phyloP scores from a whole-genome alignment of 1,140 invertebrate species.

The Drosophila burlai region DNA sequence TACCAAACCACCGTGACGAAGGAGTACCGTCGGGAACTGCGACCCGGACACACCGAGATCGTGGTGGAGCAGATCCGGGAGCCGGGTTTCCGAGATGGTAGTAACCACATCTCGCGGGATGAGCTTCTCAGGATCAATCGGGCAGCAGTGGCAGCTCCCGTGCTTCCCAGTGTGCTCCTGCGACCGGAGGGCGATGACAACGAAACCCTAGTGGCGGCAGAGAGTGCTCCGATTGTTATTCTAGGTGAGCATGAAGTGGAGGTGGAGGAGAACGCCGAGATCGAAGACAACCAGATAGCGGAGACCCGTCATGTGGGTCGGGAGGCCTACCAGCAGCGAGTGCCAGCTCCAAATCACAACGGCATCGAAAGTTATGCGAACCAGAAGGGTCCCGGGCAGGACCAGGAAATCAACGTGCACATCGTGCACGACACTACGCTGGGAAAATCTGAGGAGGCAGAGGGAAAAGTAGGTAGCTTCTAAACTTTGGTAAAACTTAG shows the following conservation, averaged over 20 bases:
- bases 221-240: slow-evolving; percentile 76
- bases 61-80: slow-evolving; percentile 71
- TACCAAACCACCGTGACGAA: slow-evolving; percentile 73
- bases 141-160: slow-evolving; percentile 68
- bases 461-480: neutral
- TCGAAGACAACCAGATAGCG: slow-evolving; percentile 78
- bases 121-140: slow-evolving; percentile 76
- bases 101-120: slow-evolving; percentile 68
- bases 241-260: slow-evolving; percentile 67
- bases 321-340: slow-evolving; percentile 49
- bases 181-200: slow-evolving; percentile 57
- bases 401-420: slow-evolving; percentile 75
- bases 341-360: slow-evolving; percentile 37
- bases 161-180: slow-evolving; percentile 73
- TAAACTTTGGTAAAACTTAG: fast-evolving
- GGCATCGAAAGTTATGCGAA: slow-evolving; percentile 55
- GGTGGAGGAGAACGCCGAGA: slow-evolving; percentile 54
- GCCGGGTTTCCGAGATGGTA: slow-evolving; percentile 55
- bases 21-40: slow-evolving; percentile 68
- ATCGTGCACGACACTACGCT: slow-evolving; percentile 58
- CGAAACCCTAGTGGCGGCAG: slow-evolving; percentile 63
- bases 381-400: slow-evolving; percentile 56
- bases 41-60: slow-evolving; percentile 74
- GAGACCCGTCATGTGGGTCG: slow-evolving; percentile 63
- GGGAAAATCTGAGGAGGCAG: slow-evolving; percentile 25